Evolutionary conservation across 1,140 invertebrate genomes (phyloP).

Genomic region (Bilobella aurantiaca): DNA sequence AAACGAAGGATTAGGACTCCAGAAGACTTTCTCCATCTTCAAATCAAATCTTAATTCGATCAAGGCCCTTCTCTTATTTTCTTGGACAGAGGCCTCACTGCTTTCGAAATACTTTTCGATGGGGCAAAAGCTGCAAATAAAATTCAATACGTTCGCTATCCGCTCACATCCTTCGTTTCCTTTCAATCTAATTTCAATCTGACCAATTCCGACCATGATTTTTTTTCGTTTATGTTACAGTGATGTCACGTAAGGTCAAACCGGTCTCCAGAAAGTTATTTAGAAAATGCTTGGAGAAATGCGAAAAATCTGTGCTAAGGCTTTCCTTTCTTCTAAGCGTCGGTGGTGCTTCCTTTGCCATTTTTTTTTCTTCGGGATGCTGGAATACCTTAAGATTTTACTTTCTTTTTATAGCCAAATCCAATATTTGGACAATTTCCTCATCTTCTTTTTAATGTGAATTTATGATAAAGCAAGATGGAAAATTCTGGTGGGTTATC

Average conservation of each 20-base stretch:
- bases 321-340: no score
- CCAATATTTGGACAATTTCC: no score
- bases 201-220: background rate
- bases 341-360: background rate
- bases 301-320: no score
- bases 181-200: constrained; percentile 2
- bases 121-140: background rate
- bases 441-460: no score
- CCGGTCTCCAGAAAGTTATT: no score
- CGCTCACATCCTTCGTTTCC: background rate
- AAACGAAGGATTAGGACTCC: background rate
- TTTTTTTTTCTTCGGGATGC: background rate
- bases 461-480: background rate
- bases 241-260: background rate
- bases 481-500: background rate
- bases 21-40: background rate
- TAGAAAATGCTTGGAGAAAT: no score
- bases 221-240: background rate
- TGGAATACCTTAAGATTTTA: no score
- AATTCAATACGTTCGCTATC: background rate
- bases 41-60: constrained; percentile 1
- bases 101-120: background rate
- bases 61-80: background rate
- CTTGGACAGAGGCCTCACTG: background rate
- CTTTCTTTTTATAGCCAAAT: no score